Evolutionary conservation across 2,113 vertebrate genomes (phyloP), one percentile per base, ranked within the genome.

Genomic region (Hippocampus zosterae): DNA sequence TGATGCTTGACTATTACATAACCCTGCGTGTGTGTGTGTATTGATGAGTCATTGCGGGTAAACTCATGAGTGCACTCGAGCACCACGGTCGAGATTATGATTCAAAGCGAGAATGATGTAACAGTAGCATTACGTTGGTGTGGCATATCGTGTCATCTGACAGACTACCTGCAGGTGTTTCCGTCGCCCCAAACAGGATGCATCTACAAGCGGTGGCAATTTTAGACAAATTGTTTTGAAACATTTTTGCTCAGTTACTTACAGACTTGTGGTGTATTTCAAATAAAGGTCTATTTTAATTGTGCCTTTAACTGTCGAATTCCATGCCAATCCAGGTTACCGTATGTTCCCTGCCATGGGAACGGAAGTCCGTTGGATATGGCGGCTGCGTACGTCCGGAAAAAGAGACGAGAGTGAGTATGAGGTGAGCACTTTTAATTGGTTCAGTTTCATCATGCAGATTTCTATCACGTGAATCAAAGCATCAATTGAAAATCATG

Each of bases 371-470:
- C 2, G 23, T 57, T 4, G 21, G 15, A 15, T 6, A n/a, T 21
- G 1, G 10, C 3, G 5, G 61, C 37, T 40, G 61, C 23, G 27
- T 46, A 65, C 8, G 11, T 44, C n/a, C 15, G 27, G 2, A 23
- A 61, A 61, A 27, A 60, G 15, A 33, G 7, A 60, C 15, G 6
- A 1, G 2, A 7, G 42, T 65, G 23, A 53, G 65, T 71, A 25
- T 79, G 83, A 72, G 76, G 83, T 86, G 88, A 90, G 81, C 81
- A 89, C 74, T 85, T 93, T 92, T 91, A 92, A 92, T 92, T 81
- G 87, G 82, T 88, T 84, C 85, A 87, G 87, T 88, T 87, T 89
- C 84, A 91, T 89, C 91, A 93, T 91, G 88, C 90, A 87, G 65
- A 76, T 74, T 80, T 72, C 76, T 82, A 76, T 83, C 79, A 84